phyloP scores from a whole-genome alignment of 2,888 invertebrate species.

The Itoplectis maculator region DNA sequence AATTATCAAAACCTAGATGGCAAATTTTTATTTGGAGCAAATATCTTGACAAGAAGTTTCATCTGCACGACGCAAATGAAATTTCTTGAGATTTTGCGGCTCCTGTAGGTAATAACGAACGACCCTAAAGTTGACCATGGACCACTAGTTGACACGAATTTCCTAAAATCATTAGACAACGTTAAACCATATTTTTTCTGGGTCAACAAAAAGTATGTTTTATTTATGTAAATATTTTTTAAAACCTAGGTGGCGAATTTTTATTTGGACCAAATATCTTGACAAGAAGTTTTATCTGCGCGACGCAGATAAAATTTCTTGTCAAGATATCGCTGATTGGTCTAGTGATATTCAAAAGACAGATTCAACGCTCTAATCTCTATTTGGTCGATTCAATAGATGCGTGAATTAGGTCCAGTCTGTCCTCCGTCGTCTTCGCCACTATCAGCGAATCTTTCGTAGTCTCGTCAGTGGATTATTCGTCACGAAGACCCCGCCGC shows the following conservation, averaged over 20 bases:
- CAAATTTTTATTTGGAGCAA: too few relatives aligned
- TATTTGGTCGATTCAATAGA: conserved; percentile 14
- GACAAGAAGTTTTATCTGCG: too few relatives aligned
- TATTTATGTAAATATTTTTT: too few relatives aligned
- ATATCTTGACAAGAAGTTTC: too few relatives aligned
- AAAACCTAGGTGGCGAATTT: neutral
- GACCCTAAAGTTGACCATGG: neutral
- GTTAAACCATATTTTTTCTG: too few relatives aligned
- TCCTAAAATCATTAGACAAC: neutral
- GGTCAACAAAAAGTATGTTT: too few relatives aligned
- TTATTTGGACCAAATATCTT: neutral
- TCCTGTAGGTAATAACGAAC: conserved; percentile 17
- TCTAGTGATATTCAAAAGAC: conserved; percentile 13
- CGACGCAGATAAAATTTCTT: neutral
- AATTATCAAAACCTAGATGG: too few relatives aligned
- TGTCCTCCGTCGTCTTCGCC: neutral
- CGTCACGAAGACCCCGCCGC: conserved; percentile 18
- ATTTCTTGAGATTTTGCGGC: conserved; percentile 12
- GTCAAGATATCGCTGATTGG: conserved; percentile 23
- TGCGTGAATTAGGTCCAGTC: neutral
- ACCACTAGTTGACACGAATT: neutral
- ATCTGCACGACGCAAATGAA: too few relatives aligned
- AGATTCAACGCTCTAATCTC: conserved; percentile 6
- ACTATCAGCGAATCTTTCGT: conserved; percentile 43
- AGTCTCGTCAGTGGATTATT: conserved; percentile 35